Evolutionary conservation across 1,140 invertebrate genomes (phyloP).

Genomic region (Tenebrio molitor): DNA sequence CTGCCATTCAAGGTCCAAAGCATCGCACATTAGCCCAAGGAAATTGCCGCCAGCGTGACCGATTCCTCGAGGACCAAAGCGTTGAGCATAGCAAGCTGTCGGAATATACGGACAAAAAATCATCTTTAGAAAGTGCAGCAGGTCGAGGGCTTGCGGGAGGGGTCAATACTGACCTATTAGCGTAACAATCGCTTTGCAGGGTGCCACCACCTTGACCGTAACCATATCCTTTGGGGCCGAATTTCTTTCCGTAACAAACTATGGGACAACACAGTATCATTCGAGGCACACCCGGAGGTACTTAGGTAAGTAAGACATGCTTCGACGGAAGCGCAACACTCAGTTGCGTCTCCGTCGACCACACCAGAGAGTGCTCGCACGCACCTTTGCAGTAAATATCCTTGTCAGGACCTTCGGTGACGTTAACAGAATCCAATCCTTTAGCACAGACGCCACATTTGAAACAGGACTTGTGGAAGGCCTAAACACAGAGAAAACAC

Average conservation of each 20-base stretch:
- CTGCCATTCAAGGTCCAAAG: conserved; percentile 75
- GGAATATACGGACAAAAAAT: conserved; percentile 67
- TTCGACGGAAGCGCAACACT: conserved; percentile 1
- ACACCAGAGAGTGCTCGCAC: conserved; percentile 52
- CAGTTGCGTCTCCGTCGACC: too few relatives aligned
- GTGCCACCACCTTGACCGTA: conserved; percentile 93
- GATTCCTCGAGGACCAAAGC: conserved; percentile 90
- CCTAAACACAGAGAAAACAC: conserved; percentile 63
- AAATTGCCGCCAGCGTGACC: conserved; percentile 87
- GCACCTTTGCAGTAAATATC: conserved; percentile 98
- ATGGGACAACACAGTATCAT: conserved; percentile 55
- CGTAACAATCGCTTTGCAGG: conserved; percentile 86
- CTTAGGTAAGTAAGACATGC: conserved; percentile 9
- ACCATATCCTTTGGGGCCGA: conserved; percentile 94
- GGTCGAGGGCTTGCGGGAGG: background rate
- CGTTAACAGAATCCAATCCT: conserved; percentile 95
- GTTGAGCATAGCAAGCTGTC: conserved; percentile 82
- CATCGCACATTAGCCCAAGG: conserved; percentile 78
- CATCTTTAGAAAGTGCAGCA: conserved; percentile 42
- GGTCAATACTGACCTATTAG: conserved; percentile 75
- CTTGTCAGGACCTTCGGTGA: conserved; percentile 95
- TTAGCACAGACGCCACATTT: conserved; percentile 95
- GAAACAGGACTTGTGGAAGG: conserved; percentile 96
- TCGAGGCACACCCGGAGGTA: conserved; percentile 39
- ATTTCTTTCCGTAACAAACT: conserved; percentile 94